Percentiles rank a stretch among this genome's conserved stretches.
phyloP scores from a whole-genome alignment of 2,113 vertebrate species.

The Mesitornis unicolor region DNA sequence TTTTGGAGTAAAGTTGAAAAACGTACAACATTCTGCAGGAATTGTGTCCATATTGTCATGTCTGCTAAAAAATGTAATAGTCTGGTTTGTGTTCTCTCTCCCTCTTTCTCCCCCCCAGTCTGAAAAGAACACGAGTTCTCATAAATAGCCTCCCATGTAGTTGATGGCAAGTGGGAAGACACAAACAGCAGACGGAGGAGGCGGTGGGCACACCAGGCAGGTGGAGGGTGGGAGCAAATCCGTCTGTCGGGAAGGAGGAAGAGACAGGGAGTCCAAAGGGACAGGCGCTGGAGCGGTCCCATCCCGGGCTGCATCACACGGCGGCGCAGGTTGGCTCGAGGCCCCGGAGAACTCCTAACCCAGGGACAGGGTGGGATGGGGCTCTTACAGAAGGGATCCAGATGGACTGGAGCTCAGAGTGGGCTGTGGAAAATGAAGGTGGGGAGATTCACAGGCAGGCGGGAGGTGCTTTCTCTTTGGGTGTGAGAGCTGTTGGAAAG shows the following conservation, averaged over 20 bases:
- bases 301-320: background rate
- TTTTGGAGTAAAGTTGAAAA: constrained; percentile 17
- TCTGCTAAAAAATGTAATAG: constrained; percentile 12
- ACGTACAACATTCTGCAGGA: background rate
- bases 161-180: constrained; percentile 15
- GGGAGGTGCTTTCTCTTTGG: background rate
- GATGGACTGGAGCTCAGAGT: background rate
- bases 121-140: background rate
- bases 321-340: background rate
- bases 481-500: background rate
- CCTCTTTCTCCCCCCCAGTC: background rate
- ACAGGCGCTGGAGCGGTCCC: background rate
- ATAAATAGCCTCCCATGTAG: background rate
- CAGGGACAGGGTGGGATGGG: background rate
- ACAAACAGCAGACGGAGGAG: constrained; percentile 54
- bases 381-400: background rate
- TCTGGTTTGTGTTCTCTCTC: background rate
- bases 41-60: background rate
- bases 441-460: background rate
- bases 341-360: background rate
- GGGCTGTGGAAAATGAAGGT: background rate
- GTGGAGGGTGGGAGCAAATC: constrained; percentile 51
- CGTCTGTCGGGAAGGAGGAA: background rate
- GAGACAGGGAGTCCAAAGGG: background rate
- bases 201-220: constrained; percentile 1